phyloP scores from a whole-genome alignment of 2,113 vertebrate genomes.

The Atractosteus spatula region DNA sequence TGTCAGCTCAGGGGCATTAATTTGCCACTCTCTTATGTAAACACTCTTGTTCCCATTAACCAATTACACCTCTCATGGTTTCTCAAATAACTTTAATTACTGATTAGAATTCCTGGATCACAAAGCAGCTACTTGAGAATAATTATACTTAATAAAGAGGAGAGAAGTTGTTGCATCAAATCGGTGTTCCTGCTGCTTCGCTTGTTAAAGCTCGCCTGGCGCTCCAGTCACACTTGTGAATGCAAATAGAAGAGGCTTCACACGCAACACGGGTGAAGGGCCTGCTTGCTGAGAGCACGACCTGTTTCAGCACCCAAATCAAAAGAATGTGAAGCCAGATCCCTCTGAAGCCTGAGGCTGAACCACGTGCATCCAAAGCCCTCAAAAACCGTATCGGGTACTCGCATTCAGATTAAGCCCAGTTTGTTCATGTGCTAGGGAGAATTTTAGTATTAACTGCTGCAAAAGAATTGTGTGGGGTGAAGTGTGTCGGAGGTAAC shows the following conservation, averaged over 20 bases:
- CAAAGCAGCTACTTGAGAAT: constrained; percentile 87
- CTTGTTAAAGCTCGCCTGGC: constrained; percentile 60
- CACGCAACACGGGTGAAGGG: constrained; percentile 55
- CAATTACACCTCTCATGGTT: constrained; percentile 85
- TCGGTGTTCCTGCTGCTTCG: constrained; percentile 85
- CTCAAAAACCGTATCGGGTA: no score
- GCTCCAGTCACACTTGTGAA: constrained; percentile 48
- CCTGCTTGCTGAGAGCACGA: not conserved
- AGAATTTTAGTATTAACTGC: no score
- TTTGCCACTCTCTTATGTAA: constrained; percentile 73
- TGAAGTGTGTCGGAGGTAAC: no score
- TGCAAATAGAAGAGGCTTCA: constrained; percentile 57
- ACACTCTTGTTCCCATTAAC: constrained; percentile 81
- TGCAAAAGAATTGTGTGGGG: no score
- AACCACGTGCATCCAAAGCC: no score
- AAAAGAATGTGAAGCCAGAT: not conserved
- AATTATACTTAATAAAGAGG: constrained; percentile 94
- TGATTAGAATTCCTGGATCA: constrained; percentile 91
- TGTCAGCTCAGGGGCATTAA: constrained; percentile 70
- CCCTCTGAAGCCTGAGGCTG: no score
- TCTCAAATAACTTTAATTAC: constrained; percentile 90
- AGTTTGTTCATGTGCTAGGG: no score
- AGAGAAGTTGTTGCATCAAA: constrained; percentile 88
- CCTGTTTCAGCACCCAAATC: not conserved
- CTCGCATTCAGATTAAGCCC: no score